These are phyloP conservation scores for Synodontis membranacea DNA, from an alignment of 2,113 vertebrate species.

Conservation along the genomic window DNA sequence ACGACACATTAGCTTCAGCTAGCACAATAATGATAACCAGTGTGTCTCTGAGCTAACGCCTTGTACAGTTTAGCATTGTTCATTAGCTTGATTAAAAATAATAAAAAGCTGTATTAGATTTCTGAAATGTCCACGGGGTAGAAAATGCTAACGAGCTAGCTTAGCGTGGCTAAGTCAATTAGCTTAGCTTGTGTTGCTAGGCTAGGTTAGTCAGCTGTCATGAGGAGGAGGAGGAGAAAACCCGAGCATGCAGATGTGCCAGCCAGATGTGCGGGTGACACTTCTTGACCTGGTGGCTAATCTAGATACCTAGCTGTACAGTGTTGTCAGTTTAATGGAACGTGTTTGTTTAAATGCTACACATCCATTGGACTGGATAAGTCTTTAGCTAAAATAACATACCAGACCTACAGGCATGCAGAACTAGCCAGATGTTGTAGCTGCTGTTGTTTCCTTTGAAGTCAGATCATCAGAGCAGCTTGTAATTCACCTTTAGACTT, in stretches of 20 bases:
- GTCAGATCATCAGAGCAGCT: not conserved
- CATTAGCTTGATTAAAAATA: not conserved
- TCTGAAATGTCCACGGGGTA: not conserved
- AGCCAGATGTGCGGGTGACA: too few relatives aligned
- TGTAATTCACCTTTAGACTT: not conserved
- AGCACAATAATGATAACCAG: conserved; percentile 29
- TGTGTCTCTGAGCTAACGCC: not conserved
- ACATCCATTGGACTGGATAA: not conserved
- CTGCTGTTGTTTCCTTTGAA: too few relatives aligned
- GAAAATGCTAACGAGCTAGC: conserved; percentile 3
- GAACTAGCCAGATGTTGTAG: not conserved
- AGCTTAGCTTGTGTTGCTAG: not conserved
- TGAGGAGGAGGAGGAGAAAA: not conserved
- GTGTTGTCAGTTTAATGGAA: not conserved
- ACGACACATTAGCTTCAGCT: conserved; percentile 42
- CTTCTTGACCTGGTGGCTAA: not conserved
- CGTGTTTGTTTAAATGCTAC: not conserved
- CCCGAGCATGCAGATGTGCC: not conserved
- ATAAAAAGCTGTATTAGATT: not conserved
- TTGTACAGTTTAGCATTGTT: not conserved
- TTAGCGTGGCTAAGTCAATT: not conserved
- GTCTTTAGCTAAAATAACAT: not conserved
- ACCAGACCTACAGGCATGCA: not conserved
- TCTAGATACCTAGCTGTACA: not conserved
- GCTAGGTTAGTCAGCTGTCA: not conserved